Base-by-base conservation (phyloP, 1,140 invertebrate species). In the Brachystomella parvula region DNA sequence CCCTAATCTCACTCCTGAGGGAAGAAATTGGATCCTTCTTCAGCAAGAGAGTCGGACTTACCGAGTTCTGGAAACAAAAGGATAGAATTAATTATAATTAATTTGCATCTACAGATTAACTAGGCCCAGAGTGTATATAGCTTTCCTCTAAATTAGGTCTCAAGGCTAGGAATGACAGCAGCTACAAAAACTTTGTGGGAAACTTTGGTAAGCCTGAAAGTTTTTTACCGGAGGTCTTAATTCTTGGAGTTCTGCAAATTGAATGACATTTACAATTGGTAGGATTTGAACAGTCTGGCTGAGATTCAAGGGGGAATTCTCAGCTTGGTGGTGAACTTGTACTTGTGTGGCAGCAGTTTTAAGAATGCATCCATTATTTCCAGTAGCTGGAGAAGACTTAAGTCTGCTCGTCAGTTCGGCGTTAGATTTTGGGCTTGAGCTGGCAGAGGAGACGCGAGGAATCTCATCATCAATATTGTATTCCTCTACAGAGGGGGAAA, bases 1-100 rank as follows among this genome's bases (percentile, higher is more conserved):
- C 89, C 1, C 84, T 81, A 67, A 92, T 86, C 75, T 87, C 86
- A 66, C 85, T 82, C 74, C 90, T 91, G 21, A 92, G 78, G 35
- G 80, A 78, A 33, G 84, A 81, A 44, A 88, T 82, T 69, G 81
- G 78, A 0, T 61, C n/a, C n/a, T n/a, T n/a, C 66, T 44, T 67
- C 64, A 49, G 49, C 24, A 24, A 24, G 49, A 6, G 49, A 53
- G 9, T 9, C 39, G 49, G 49, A 53, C 19, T 44, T 44, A 44
- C 19, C 6, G 26, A 31, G 2, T 29, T 12, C 30, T 59, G 19
- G 9, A 29, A 59, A 29, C 12, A 9, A 59, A 31, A 53, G 21
- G 49, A 9, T 15, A 26, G 57, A 53, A 53, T 53, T 53, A 53
- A 24, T 53, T 53, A 53, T 53, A 12, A 53, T 53, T 15, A 53